Percentiles rank a stretch among this genome's conserved stretches.
Evolutionary conservation across 2,113 vertebrate species (phyloP).

Genomic region (Burhinus oedicnemus): DNA sequence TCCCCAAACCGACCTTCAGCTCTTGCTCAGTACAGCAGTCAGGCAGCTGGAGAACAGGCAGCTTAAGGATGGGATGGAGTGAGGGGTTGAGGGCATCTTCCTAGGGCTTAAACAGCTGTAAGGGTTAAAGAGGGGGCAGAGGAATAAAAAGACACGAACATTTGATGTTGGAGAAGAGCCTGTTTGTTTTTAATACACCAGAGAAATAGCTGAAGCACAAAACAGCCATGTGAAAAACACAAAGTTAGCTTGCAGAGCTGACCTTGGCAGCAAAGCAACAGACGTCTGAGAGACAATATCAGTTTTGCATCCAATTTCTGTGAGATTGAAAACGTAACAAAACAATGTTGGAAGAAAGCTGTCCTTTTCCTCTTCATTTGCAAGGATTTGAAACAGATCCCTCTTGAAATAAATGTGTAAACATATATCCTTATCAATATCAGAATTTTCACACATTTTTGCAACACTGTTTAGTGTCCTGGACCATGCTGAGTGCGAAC

Average conservation of each 20-base stretch:
- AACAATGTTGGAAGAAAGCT: neutral
- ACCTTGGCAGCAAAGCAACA: slow-evolving; percentile 38
- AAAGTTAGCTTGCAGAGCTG: slow-evolving; percentile 29
- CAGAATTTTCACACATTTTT: neutral
- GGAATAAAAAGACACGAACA: neutral
- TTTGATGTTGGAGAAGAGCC: neutral
- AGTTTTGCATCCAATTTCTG: neutral
- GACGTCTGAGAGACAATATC: neutral
- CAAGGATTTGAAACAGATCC: neutral
- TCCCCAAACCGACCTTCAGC: neutral
- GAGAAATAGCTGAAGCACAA: neutral
- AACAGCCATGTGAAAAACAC: neutral
- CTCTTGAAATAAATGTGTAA: neutral
- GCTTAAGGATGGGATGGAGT: neutral
- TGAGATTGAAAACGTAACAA: neutral
- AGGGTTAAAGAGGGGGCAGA: neutral
- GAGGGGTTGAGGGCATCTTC: neutral
- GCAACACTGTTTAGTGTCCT: neutral
- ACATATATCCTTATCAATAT: neutral
- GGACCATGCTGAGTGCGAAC: neutral
- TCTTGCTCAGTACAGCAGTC: neutral
- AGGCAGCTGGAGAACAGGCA: neutral
- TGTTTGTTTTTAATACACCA: neutral
- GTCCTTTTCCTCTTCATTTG: neutral
- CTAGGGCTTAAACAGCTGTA: neutral